Percentiles rank a stretch among this genome's conserved stretches.
phyloP scores from a whole-genome alignment of 2,113 vertebrate genomes.

The Sinocyclocheilus grahami region DNA sequence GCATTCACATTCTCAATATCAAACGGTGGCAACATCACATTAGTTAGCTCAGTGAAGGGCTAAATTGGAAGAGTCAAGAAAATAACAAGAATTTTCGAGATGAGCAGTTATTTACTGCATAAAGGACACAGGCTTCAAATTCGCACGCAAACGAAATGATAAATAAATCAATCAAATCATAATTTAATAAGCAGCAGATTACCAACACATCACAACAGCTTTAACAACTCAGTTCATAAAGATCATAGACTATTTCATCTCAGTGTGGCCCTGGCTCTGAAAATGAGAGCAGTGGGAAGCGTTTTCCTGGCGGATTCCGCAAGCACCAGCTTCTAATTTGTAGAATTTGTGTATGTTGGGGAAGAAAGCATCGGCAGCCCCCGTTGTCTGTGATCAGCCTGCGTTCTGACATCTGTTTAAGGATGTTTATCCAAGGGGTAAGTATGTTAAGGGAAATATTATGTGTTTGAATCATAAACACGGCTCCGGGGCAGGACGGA shows the following conservation, averaged over 20 bases:
- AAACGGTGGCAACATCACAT: slow-evolving; percentile 31
- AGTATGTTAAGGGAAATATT: slow-evolving; percentile 78
- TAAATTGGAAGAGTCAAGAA: slow-evolving; percentile 37
- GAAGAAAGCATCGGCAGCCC: slow-evolving; percentile 46
- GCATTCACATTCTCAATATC: slow-evolving; percentile 17
- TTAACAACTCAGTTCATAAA: neutral
- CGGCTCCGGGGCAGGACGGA: slow-evolving; percentile 47
- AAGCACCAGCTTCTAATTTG: slow-evolving; percentile 76
- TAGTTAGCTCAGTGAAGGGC: slow-evolving; percentile 43
- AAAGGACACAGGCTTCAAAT: neutral
- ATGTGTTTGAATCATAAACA: slow-evolving; percentile 74
- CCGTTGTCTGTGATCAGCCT: slow-evolving; percentile 66
- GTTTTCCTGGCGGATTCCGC: slow-evolving; percentile 26
- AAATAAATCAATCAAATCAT: slow-evolving; percentile 1
- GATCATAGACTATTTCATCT: neutral
- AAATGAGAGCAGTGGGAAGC: slow-evolving; percentile 1
- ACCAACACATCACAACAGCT: neutral
- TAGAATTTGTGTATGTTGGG: slow-evolving; percentile 62
- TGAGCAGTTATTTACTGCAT: slow-evolving; percentile 31
- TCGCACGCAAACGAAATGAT: neutral
- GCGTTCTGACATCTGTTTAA: slow-evolving; percentile 73
- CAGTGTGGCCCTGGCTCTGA: neutral
- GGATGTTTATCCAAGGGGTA: slow-evolving; percentile 76
- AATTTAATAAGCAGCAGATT: neutral
- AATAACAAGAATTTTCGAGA: neutral